phyloP scores from a whole-genome alignment of 1,140 invertebrate genomes.

The Pseudoatta argentina region DNA sequence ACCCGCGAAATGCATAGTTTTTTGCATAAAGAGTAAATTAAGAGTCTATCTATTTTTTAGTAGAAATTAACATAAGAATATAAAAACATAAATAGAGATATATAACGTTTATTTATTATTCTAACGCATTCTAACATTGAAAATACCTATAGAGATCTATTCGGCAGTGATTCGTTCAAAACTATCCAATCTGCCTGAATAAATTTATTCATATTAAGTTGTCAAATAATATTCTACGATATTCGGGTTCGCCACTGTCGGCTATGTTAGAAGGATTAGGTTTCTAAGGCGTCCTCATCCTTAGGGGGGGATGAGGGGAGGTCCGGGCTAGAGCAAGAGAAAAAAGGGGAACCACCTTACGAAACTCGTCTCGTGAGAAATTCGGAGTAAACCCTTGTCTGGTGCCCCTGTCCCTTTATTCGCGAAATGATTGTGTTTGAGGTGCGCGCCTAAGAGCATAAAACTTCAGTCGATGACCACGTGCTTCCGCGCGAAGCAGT shows the following conservation, averaged over 20 bases:
- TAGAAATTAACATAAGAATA: not conserved
- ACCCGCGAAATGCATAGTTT: too few species aligned
- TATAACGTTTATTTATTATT: not conserved
- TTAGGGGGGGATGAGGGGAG: not conserved
- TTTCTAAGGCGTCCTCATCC: slow-evolving; percentile 70
- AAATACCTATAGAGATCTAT: not conserved
- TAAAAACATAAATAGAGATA: not conserved
- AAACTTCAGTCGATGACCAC: slow-evolving; percentile 72
- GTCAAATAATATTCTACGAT: slow-evolving; percentile 22
- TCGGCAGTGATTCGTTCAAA: not conserved
- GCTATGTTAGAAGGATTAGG: slow-evolving; percentile 72
- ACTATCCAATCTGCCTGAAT: not conserved
- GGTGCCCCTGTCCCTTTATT: slow-evolving; percentile 70
- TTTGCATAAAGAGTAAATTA: too few species aligned
- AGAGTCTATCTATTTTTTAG: too few species aligned
- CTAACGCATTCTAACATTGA: not conserved
- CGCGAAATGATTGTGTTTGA: slow-evolving; percentile 72
- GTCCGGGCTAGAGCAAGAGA: slow-evolving; percentile 25
- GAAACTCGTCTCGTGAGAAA: slow-evolving; percentile 81
- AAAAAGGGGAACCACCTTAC: slow-evolving; percentile 69
- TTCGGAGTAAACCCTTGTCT: slow-evolving; percentile 62
- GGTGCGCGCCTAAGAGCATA: slow-evolving; percentile 70
- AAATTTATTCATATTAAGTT: slow-evolving; percentile 17
- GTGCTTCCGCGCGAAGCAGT: slow-evolving; percentile 75
- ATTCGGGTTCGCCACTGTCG: slow-evolving; percentile 40